These are phyloP conservation scores for Steinernema feltiae DNA, from an alignment of 1,140 invertebrate genomes.

Conservation along the genomic window DNA sequence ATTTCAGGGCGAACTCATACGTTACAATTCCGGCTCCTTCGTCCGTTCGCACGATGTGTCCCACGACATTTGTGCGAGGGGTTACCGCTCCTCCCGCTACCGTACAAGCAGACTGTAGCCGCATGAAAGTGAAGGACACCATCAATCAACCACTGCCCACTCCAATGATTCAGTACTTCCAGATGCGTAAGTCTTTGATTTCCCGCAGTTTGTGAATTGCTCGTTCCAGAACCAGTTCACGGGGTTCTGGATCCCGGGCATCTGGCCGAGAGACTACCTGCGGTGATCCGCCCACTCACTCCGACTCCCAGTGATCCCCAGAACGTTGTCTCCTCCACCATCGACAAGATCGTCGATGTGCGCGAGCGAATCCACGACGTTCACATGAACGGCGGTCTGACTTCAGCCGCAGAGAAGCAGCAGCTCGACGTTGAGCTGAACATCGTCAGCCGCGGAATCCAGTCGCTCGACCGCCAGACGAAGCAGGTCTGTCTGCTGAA, in stretches of 20 bases:
- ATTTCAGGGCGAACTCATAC: background rate
- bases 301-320: slow-evolving; percentile 38
- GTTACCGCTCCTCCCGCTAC: slow-evolving; percentile 30
- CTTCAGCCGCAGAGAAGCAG: slow-evolving; percentile 42
- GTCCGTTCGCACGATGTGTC: slow-evolving; percentile 34
- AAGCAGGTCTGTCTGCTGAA: slow-evolving; percentile 42
- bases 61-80: slow-evolving; percentile 23
- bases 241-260: slow-evolving; percentile 38
- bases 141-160: slow-evolving; percentile 44
- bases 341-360: slow-evolving; percentile 48
- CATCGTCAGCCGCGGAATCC: slow-evolving; percentile 42
- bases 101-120: slow-evolving; percentile 42
- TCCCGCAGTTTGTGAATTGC: background rate
- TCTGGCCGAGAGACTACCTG: slow-evolving; percentile 36
- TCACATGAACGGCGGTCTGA: slow-evolving; percentile 26
- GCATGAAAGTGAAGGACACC: slow-evolving; percentile 44
- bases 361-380: slow-evolving; percentile 50
- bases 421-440: slow-evolving; percentile 41
- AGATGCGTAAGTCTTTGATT: slow-evolving; percentile 29
- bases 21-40: slow-evolving; percentile 2
- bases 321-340: slow-evolving; percentile 42
- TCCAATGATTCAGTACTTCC: slow-evolving; percentile 35
- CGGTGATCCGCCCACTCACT: slow-evolving; percentile 41
- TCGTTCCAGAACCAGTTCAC: slow-evolving; percentile 34
- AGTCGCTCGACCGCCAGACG: slow-evolving; percentile 38